Conservation (phyloP, 2,888 invertebrate species). For the Allophyes oxyacanthae region DNA sequence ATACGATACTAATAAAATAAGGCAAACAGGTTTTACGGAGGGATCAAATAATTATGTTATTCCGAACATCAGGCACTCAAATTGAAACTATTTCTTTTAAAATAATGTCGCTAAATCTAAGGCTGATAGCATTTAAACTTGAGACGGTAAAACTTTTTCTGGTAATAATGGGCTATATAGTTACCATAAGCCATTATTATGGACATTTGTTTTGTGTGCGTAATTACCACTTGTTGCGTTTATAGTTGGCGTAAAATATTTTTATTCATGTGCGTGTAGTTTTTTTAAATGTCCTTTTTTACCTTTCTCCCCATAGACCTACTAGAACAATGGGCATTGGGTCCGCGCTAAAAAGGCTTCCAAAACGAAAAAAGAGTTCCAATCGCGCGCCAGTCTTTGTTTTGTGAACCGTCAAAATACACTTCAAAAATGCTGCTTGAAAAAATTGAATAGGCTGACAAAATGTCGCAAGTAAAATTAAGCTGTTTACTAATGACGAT, state of each 20-base stretch:
- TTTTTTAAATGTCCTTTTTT: neutral
- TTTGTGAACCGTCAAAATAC: too few species aligned
- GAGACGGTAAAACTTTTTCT: slow-evolving; percentile 10
- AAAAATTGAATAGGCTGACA: too few species aligned
- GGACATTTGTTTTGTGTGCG: neutral
- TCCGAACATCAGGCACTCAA: slow-evolving; percentile 82
- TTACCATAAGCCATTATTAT: neutral
- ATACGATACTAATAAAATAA: slow-evolving; percentile 85
- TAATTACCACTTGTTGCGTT: neutral
- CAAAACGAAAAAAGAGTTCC: too few species aligned
- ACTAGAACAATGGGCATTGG: too few species aligned
- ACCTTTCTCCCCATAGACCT: too few species aligned
- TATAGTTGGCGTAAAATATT: neutral
- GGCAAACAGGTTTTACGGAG: slow-evolving; percentile 85
- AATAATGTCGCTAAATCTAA: slow-evolving; percentile 51
- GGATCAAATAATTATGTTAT: slow-evolving; percentile 81
- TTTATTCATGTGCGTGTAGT: neutral
- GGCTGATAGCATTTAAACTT: slow-evolving; percentile 29
- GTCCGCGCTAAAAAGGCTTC: too few species aligned
- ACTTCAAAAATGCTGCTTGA: too few species aligned
- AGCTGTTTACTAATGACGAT: too few species aligned
- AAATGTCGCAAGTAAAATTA: too few species aligned
- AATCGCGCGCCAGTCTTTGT: too few species aligned
- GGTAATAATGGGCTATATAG: neutral
- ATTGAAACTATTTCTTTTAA: slow-evolving; percentile 76